phyloP scores from a whole-genome alignment of 2,888 invertebrate genomes.

The Eurytoma californica region DNA sequence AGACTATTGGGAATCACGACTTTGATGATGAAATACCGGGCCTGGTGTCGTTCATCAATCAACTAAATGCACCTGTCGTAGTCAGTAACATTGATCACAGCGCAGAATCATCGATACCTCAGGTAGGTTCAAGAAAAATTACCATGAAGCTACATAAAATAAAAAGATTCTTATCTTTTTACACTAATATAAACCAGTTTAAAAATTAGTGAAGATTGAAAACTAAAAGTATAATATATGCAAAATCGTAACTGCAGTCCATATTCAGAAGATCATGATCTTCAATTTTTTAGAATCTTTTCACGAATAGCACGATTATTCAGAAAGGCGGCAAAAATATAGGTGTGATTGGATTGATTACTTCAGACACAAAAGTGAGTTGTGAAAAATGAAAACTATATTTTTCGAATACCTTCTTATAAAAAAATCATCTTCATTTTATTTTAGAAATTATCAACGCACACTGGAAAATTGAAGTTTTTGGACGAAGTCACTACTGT shows the following conservation, averaged over 20 bases:
- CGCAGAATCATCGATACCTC: conserved; percentile 79
- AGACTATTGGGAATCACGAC: conserved; percentile 92
- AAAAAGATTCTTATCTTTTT: background rate
- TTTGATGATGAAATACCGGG: conserved; percentile 87
- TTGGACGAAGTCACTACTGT: conserved; percentile 83
- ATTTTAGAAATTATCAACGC: conserved; percentile 45
- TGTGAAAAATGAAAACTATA: background rate
- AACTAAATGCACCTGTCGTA: conserved; percentile 81
- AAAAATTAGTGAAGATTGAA: background rate
- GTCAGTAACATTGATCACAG: conserved; percentile 86
- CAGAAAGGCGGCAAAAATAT: conserved; percentile 81
- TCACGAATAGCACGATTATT: conserved; percentile 81
- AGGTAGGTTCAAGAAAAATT: conserved; percentile 49
- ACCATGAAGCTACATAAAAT: background rate
- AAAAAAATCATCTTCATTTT: background rate
- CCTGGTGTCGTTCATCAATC: conserved; percentile 82
- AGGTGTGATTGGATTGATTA: conserved; percentile 88
- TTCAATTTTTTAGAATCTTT: conserved; percentile 75
- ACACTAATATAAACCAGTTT: background rate
- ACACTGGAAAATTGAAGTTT: conserved; percentile 81
- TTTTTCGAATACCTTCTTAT: background rate
- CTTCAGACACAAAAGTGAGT: conserved; percentile 81
- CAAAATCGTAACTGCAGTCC: background rate
- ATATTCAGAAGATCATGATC: too few species aligned
- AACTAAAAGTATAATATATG: too few species aligned